phyloP scores from a whole-genome alignment of 2,888 invertebrate species.

The Rhogogaster chlorosoma region DNA sequence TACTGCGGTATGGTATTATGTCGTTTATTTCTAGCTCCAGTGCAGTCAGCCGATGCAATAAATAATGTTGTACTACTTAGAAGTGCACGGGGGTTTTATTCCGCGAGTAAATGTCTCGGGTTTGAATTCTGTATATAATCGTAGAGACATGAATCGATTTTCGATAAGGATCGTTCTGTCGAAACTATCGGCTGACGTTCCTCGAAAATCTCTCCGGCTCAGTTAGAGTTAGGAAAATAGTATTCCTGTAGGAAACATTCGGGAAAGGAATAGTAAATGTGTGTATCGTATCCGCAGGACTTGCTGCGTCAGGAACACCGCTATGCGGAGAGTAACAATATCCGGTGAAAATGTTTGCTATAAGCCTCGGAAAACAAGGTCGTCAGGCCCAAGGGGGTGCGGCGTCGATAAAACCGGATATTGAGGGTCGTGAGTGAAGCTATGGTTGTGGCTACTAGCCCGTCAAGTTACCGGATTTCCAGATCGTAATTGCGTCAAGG shows the following conservation, averaged over 20 bases:
- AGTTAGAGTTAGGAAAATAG: neutral
- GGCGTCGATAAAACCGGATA: constrained; percentile 38
- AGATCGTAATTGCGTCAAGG: constrained; percentile 23
- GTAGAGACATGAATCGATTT: no score
- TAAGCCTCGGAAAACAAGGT: constrained; percentile 23
- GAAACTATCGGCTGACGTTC: neutral
- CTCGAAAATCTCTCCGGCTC: neutral
- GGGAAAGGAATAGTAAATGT: neutral
- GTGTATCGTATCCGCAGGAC: neutral
- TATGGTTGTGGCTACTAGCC: constrained; percentile 2
- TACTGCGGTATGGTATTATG: neutral
- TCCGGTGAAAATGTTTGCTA: constrained; percentile 41
- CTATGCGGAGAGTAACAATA: constrained; percentile 32
- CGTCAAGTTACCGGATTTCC: constrained; percentile 31
- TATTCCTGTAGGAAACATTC: neutral
- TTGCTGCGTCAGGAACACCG: neutral
- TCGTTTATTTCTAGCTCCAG: neutral
- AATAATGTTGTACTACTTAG: neutral
- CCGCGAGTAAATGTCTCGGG: neutral
- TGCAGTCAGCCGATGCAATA: neutral
- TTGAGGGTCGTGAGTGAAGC: constrained; percentile 32
- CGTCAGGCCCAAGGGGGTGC: constrained; percentile 3
- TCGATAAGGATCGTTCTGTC: no score
- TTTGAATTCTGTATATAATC: no score
- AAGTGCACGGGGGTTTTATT: neutral